Evolutionary conservation across 2,797 vertebrate species (phyloP), one percentile per base, ranked within the genome.

Genomic region (Chromobotia macracanthus): DNA sequence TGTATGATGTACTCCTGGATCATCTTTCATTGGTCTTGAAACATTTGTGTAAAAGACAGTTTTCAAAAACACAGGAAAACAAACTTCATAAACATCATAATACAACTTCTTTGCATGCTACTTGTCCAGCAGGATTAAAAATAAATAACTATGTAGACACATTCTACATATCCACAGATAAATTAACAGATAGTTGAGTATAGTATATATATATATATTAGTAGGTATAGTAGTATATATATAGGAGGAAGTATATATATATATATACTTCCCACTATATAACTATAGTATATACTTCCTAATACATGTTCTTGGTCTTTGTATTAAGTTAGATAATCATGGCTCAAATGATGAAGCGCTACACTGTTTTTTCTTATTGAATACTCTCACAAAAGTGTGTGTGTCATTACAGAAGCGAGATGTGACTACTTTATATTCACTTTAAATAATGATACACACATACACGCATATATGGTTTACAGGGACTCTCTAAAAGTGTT

Each of bases 161-260:
- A 65, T 51, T 23, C 8, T 66, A 76, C 23, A 76, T 10, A 66
- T 38, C 5, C 50, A 51, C 50, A 56, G 19, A 67, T 67, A 56
- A 53, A 11, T 21, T 11, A n/a, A 50, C 48, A 51, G 15, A 15
- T 51, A 18, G 18, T 16, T 41, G 38, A 41, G 7, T 41, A 41
- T 41, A 41, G 38, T 41, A 41, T 41, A 41, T 41, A 35, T 6
- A 6, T 35, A 35, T 35, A 6, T 35, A 35, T 35, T 2, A 2
- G 6, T 35, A 35, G 31, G 31, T 35, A 6, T 35, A 35, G 2
- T 2, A 6, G 31, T 35, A 35, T 35, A 6, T 35, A 35, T 35
- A 6, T 35, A 35, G 2, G 2, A 35, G 31, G 2, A 35, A 2
- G 31, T 35, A 35, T 35, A 6, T 35, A 35, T 35, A 35, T 35